Evolutionary conservation across 2,888 invertebrate genomes (phyloP), one percentile per base, ranked within the genome.

Genomic region (Crioceris asparagi): DNA sequence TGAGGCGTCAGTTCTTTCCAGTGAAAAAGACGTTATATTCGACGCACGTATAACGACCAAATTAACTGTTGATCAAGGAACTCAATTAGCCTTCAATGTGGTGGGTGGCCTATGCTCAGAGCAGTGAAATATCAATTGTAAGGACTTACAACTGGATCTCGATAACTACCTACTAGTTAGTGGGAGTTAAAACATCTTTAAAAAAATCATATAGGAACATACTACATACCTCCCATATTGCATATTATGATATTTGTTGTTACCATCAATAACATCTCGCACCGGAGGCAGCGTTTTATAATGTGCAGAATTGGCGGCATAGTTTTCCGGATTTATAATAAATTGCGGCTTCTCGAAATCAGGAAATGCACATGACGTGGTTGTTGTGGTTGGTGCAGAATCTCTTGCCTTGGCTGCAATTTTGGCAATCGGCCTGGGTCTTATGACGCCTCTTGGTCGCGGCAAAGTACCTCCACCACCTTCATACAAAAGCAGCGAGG

Each of bases 381-480:
- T n/a, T n/a, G n/a, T n/a, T n/a, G n/a, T n/a, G n/a, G n/a, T n/a
- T n/a, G n/a, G n/a, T n/a, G n/a, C n/a, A n/a, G n/a, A n/a, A 43
- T 63, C 62, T 32, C 61, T 48, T 14, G 68, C 72, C 39, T 75
- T 75, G 2, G 75, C 75, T 21, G 68, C 65, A 36, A 76, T 82
- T 64, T 88, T 88, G 6, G 86, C 84, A 10, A 86, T 77, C 1
- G 86, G 84, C 33, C 87, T 70, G 4, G 87, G 85, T 41, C 85
- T 75, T 16, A 86, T 83, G 10, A 83, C 68, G 1, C 83, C 83
- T 23, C 33, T 27, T 12, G 6, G 15, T 45, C 87, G 70, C 3
- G 88, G 90, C 37, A 92, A 75, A 1, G 91, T 90, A 43, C 92
- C 63, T 0, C 92, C 92, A 5, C 90, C 88, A 2, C 85, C 83